Evolutionary conservation across 2,113 vertebrate species (phyloP), one percentile per base, ranked within the genome.

Genomic region (Eclectus roratus): DNA sequence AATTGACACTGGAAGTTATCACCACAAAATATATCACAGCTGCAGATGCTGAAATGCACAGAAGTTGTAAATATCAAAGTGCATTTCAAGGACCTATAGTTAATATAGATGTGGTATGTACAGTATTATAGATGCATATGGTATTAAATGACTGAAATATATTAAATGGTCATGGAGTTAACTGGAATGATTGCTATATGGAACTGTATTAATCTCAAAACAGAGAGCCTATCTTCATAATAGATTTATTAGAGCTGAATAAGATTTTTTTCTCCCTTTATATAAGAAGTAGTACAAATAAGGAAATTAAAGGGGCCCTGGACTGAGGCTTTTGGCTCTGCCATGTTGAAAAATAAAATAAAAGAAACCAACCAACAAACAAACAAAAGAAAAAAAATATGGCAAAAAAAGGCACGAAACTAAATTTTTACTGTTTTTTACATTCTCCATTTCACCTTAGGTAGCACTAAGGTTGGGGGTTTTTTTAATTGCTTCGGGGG

Each of bases 51-150:
- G 55, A 94, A 95, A 95, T 68, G 63, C 76, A 94, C 80, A 94
- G 81, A 91, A 94, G 74, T n/a, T 83, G 82, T 63, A 95, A 94
- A 88, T 74, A 96, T 69, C 84, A 71, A 96, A 94, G 86, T 1
- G 0, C 33, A 70, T 89, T 93, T 96, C 83, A 94, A 94, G 89
- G 85, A 44, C 63, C 53, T 85, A 77, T 33, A 90, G 43, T 91
- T 86, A 80, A 77, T 74, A 80, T 3, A 78, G 58, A 70, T 2
- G 2, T 58, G 73, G 60, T 49, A 72, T 39, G 58, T n/a, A 65
- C 14, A 23, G 37, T 29, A 72, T 29, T 77, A 85, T 68, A 43
- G 37, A 85, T 58, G 43, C 46, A 61, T 29, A 70, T 37, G 35
- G 35, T 78, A 86, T 71, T 85, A 82, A 85, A 80, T 64, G 13